Evolutionary conservation across 2,888 invertebrate species (phyloP).

Genomic region (Netelia melanura): DNA sequence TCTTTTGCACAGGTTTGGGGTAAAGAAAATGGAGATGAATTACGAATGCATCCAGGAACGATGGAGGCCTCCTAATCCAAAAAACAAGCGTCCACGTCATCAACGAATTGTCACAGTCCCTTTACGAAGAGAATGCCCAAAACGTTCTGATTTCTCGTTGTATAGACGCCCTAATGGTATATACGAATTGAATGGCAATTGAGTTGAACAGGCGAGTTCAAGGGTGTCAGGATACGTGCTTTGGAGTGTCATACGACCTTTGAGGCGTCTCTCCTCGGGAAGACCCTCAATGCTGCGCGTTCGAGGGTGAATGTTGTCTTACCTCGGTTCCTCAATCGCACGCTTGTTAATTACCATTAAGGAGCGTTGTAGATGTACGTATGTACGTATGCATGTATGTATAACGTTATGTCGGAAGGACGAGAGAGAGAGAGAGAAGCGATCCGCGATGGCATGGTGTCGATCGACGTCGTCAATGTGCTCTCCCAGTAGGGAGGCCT

Average conservation of each 20-base stretch:
- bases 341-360: conserved; percentile 66
- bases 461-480: conserved; percentile 21
- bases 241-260: conserved; percentile 54
- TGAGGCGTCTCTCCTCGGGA: conserved; percentile 46
- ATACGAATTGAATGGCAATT: background rate
- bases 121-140: background rate
- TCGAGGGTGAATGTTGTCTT: conserved; percentile 48
- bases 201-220: conserved; percentile 5
- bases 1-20: no score
- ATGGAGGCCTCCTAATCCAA: no score
- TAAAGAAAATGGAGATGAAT: no score
- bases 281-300: conserved; percentile 27
- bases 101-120: background rate
- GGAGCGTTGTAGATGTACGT: conserved; percentile 38
- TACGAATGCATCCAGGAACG: no score
- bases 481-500: conserved; percentile 10
- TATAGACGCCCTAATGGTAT: background rate
- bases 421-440: conserved; percentile 8
- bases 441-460: conserved; percentile 12
- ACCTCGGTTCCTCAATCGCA: conserved; percentile 57
- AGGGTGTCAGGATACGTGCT: conserved; percentile 45
- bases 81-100: background rate
- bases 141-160: background rate
- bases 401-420: conserved; percentile 58
- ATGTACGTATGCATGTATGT: conserved; percentile 53